Evolutionary conservation across 2,888 invertebrate genomes (phyloP).

Genomic region (Augiades crinisus): DNA sequence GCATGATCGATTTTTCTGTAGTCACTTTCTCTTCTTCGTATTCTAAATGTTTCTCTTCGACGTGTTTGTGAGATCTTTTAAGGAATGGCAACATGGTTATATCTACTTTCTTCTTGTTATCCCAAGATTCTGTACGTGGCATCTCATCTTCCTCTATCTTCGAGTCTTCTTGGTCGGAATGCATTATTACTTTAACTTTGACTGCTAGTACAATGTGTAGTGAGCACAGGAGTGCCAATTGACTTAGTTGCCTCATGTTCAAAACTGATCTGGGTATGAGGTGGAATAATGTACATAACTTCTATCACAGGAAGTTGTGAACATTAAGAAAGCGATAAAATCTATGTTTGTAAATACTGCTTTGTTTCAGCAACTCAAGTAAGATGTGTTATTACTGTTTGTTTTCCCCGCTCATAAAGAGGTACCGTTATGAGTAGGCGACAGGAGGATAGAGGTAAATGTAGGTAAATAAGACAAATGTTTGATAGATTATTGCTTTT

Average conservation of each 20-base stretch:
- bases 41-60: conserved; percentile 45
- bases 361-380: conserved; percentile 8
- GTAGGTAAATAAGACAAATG: conserved; percentile 38
- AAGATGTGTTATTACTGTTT: conserved; percentile 1
- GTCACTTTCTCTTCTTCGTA: conserved; percentile 52
- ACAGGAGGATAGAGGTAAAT: background rate
- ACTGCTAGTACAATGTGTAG: conserved; percentile 49
- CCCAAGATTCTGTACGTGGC: conserved; percentile 46
- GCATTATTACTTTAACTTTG: conserved; percentile 70
- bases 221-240: conserved; percentile 42
- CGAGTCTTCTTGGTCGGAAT: conserved; percentile 66
- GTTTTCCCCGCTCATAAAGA: conserved; percentile 1
- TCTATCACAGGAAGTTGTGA: conserved; percentile 40
- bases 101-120: conserved; percentile 43
- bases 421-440: background rate
- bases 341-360: conserved; percentile 56
- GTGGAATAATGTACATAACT: conserved; percentile 18
- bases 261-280: conserved; percentile 20
- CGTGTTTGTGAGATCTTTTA: conserved; percentile 42
- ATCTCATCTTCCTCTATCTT: conserved; percentile 55
- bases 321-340: conserved; percentile 47
- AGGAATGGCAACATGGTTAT: conserved; percentile 54
- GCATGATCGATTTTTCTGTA: conserved; percentile 47
- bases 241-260: conserved; percentile 45
- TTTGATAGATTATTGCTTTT: conserved; percentile 69